Conservation (phyloP, 1,140 invertebrate genomes). For the Chironomus striatipennis region DNA sequence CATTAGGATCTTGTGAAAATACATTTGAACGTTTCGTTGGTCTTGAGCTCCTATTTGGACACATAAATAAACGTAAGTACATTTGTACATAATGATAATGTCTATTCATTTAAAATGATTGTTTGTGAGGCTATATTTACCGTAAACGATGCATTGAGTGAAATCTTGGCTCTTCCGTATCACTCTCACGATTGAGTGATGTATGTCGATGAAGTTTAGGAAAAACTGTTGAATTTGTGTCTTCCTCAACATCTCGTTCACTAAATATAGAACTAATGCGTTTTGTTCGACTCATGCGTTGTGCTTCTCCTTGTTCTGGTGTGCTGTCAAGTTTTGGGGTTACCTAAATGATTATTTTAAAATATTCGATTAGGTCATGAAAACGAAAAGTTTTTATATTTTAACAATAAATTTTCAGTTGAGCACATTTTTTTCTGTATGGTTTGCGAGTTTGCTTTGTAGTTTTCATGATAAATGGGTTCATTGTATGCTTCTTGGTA, state of each 20-base stretch:
- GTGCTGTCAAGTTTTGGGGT: constrained; percentile 67
- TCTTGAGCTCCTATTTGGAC: constrained; percentile 53
- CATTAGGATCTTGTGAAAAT: constrained; percentile 54
- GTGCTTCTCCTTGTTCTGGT: constrained; percentile 57
- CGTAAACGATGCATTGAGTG: constrained; percentile 64
- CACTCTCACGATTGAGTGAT: constrained; percentile 44
- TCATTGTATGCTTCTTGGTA: no score
- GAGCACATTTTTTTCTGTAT: no score
- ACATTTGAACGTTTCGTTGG: constrained; percentile 47
- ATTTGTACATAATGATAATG: constrained; percentile 14
- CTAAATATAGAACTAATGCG: constrained; percentile 51
- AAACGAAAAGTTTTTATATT: no score
- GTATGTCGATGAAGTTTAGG: constrained; percentile 35
- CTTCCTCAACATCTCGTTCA: constrained; percentile 63
- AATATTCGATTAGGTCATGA: no score
- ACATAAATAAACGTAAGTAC: no score
- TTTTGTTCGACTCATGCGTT: constrained; percentile 34
- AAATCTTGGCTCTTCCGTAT: constrained; percentile 41
- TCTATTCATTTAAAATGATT: neutral
- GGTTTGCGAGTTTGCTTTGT: no score
- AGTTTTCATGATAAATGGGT: no score
- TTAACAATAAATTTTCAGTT: no score
- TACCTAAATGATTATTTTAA: neutral
- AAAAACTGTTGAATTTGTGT: constrained; percentile 45
- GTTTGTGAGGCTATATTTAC: constrained; percentile 39